Percentiles rank a stretch among this genome's conserved stretches.
Conservation (phyloP, 1,140 invertebrate genomes). For the Drosophila setifemur region DNA sequence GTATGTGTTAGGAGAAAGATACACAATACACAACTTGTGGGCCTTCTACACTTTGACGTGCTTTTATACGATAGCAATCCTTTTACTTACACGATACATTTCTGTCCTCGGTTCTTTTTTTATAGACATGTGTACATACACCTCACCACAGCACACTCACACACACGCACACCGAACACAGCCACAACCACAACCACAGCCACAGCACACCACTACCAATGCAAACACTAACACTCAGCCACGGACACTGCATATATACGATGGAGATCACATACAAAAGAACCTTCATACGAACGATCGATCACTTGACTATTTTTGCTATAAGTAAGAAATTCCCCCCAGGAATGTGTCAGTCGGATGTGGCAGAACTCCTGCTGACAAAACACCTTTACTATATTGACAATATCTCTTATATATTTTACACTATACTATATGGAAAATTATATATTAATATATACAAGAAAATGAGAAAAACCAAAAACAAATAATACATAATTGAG, state of each 20-base stretch:
- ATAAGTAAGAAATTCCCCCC: slow-evolving; percentile 79
- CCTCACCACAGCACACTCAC: slow-evolving; percentile 34
- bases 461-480: slow-evolving; percentile 52
- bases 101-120: slow-evolving; percentile 54
- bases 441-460: slow-evolving; percentile 81
- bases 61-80: slow-evolving; percentile 64
- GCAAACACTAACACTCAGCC: slow-evolving; percentile 12
- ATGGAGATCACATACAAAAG: slow-evolving; percentile 52
- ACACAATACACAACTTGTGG: slow-evolving; percentile 40
- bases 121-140: slow-evolving; percentile 71
- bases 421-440: slow-evolving; percentile 80
- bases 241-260: slow-evolving; percentile 41
- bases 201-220: slow-evolving; percentile 10
- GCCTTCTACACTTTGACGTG: slow-evolving; percentile 62
- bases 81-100: slow-evolving; percentile 52
- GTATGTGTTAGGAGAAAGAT: slow-evolving; percentile 5
- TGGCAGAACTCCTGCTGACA: slow-evolving; percentile 74
- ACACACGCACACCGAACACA: slow-evolving; percentile 20
- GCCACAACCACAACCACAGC: slow-evolving; percentile 3
- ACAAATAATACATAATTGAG: slow-evolving; percentile 42
- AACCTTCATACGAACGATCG: slow-evolving; percentile 75
- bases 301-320: slow-evolving; percentile 80
- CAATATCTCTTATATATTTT: slow-evolving; percentile 82
- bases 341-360: slow-evolving; percentile 75
- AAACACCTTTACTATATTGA: slow-evolving; percentile 82